Percentiles rank a stretch among this genome's conserved stretches.
These are phyloP conservation scores for Hemibagrus wyckioides DNA, from an alignment of 2,113 vertebrate genomes.

Conservation along the genomic window DNA sequence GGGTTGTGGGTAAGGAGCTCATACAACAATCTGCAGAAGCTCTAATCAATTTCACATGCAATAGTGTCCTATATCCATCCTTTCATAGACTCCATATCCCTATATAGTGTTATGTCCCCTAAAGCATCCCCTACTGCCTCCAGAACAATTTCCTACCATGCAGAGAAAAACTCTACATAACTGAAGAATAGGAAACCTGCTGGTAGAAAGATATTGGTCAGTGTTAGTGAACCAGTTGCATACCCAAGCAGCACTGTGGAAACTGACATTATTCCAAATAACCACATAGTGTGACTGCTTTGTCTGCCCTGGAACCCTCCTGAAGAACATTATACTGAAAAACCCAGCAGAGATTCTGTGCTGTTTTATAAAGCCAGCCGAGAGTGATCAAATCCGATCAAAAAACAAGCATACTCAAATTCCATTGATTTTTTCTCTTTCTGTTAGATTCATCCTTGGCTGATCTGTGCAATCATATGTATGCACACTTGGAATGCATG, in stretches of 20 bases:
- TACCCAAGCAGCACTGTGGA: background rate
- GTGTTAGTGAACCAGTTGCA: background rate
- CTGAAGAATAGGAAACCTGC: background rate
- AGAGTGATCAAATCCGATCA: background rate
- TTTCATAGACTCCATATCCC: no score
- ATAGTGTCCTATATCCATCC: background rate
- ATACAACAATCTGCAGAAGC: background rate
- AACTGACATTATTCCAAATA: background rate
- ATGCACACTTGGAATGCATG: background rate
- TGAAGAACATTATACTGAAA: background rate
- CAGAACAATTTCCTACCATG: background rate
- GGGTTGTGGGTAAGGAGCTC: background rate
- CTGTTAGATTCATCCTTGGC: background rate
- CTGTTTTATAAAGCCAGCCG: background rate
- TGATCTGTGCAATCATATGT: background rate
- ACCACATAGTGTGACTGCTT: background rate
- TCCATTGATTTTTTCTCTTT: background rate
- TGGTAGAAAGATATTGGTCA: background rate
- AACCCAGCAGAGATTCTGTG: background rate
- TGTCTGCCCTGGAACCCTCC: background rate
- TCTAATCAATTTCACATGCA: background rate
- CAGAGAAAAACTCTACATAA: background rate
- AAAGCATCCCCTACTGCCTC: background rate
- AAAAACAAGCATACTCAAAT: background rate
- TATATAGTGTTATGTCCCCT: background rate